These are phyloP conservation scores for Ploceus nigricollis DNA, from an alignment of 2,113 vertebrate genomes.

Conservation along the genomic window DNA sequence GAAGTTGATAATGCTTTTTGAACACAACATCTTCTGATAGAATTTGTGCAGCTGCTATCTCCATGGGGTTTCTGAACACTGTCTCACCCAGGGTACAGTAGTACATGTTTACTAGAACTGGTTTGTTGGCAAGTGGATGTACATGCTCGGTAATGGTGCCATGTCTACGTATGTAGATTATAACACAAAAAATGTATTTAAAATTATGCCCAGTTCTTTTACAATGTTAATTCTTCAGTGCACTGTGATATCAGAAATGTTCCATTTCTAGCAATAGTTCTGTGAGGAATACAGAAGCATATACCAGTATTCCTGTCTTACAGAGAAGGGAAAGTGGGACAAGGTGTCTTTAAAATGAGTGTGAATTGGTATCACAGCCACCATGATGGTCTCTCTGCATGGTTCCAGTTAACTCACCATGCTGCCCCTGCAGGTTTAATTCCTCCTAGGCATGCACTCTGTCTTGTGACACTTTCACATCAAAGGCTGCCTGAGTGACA, in stretches of 20 bases:
- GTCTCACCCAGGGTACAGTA: not conserved
- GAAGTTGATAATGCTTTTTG: not conserved
- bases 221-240: not conserved
- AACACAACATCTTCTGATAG: not conserved
- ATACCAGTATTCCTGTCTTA: not conserved
- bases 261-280: not conserved
- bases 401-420: not conserved
- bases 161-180: not conserved
- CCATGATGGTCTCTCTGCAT: accelerated
- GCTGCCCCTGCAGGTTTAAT: not conserved
- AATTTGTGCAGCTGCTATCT: not conserved
- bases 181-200: not conserved
- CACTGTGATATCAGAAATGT: not conserved
- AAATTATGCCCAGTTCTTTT: not conserved
- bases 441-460: accelerated
- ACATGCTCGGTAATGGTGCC: not conserved
- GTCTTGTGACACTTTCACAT: not conserved
- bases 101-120: not conserved
- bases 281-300: not conserved
- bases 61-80: not conserved
- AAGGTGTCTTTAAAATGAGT: not conserved
- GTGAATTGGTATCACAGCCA: not conserved
- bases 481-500: not conserved
- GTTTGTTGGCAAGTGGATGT: not conserved
- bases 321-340: not conserved